Evolutionary conservation across 2,113 vertebrate species (phyloP).

Genomic region (Nothoprocta perdicaria): DNA sequence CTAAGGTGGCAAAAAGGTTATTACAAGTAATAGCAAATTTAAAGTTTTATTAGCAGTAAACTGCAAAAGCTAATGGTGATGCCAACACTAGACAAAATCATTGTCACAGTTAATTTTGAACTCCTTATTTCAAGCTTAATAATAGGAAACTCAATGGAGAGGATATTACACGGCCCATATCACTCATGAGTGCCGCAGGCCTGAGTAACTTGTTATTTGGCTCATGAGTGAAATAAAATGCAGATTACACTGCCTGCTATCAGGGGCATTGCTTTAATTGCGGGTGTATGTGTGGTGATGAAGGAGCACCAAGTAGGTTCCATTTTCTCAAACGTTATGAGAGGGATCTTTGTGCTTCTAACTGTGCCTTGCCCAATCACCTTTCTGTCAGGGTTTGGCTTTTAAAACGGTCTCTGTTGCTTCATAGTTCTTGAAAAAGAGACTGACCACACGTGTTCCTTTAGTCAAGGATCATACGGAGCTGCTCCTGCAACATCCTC

Average conservation of each 20-base stretch:
- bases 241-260: conserved; percentile 83
- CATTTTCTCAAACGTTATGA: conserved; percentile 61
- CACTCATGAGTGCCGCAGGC: conserved; percentile 87
- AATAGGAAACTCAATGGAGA: conserved; percentile 88
- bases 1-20: conserved; percentile 86
- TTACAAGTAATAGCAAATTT: conserved; percentile 86
- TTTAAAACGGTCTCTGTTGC: conserved; percentile 30
- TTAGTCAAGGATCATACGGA: background rate
- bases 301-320: conserved; percentile 59
- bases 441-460: background rate
- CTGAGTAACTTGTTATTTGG: conserved; percentile 88
- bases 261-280: conserved; percentile 82
- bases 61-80: conserved; percentile 84
- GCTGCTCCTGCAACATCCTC: conserved; percentile 17
- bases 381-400: background rate
- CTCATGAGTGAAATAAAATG: conserved; percentile 88
- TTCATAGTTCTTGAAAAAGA: background rate
- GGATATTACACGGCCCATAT: conserved; percentile 89
- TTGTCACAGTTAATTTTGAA: conserved; percentile 90
- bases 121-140: conserved; percentile 89
- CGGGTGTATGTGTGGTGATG: conserved; percentile 70
- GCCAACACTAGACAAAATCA: conserved; percentile 83
- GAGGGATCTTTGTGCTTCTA: conserved; percentile 55
- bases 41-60: conserved; percentile 89
- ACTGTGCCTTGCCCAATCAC: conserved; percentile 29